Base-by-base conservation (phyloP, 2,888 invertebrate genomes). In the Notodonta ziczac region DNA sequence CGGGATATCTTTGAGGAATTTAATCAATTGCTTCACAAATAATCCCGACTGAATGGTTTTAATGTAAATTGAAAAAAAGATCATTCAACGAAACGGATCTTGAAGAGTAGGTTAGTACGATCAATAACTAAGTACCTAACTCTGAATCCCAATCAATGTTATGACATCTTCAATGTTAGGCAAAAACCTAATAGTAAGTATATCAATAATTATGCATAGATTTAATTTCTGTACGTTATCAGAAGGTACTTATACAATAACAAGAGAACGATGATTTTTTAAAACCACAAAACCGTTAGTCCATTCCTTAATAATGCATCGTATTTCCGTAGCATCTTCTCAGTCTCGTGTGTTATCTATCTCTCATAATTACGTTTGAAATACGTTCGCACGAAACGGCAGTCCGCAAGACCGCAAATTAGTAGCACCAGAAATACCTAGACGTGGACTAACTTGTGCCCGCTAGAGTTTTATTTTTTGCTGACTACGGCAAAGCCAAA, bases 1-100 rank as follows among this genome's bases (percentile, higher is more conserved):
- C n/a, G 50, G 16, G 16, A 16, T 50, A 7, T n/a, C 48, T 48
- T 48, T 6, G 4, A 48, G n/a, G 48, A 48, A 48, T 48, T 48
- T 8, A 48, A 48, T 50, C 16, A 50, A 50, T 2, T 50, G 14
- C 16, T 50, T 50, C 16, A 2, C 50, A 50, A 50, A 50, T 50
- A 50, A 50, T 50, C 50, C 50, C 8, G 14, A 32, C 12, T 52
- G 52, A 13, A 32, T 52, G 32, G 13, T 32, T 32, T 52, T 52
- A 52, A 32, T 12, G 32, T 32, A 32, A 52, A 52, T 52, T 52
- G 52, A 52, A 32, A 52, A 52, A 52, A 13, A 24, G 24, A 16
- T 50, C n/a, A 35, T 6, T 42, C 9, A 4, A 50, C 50, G 16
- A 16, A 16, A 16, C 50, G 9, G 16, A 50, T 50, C 14, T 16